Base-by-base conservation (phyloP, 2,888 invertebrate species). In the Plagodis dolabraria region DNA sequence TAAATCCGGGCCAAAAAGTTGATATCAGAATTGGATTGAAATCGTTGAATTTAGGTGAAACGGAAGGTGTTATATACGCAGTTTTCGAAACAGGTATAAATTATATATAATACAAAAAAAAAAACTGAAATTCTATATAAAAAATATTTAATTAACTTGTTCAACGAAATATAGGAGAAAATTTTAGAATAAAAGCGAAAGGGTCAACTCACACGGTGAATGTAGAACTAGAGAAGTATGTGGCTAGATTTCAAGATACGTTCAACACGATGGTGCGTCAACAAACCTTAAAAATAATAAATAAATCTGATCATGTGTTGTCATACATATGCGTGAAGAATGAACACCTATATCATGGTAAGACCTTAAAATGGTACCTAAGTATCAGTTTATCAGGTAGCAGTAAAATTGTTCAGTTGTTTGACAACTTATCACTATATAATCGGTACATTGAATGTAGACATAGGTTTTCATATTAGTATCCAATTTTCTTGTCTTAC, bases 281-380 rank as follows among this genome's bases (percentile, higher is more conserved):
- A 56, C 86, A 89, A 64, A 83, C 80, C 0, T 77, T 95, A 33
- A 92, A 90, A 65, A 85, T 95, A 48, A 77, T 77, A 11, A 95
- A 95, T 72, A 91, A 91, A 62, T 94, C 94, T 10, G 78, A 93
- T 35, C 90, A 93, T 65, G 44, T 87, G 6, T 82, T 94, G 2
- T 88, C 92, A 0, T 95, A 93, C 68, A 86, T 92, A 69, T 95
- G 95, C 90, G 94, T 94, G 89, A 86, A 87, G 63, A 91, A 94
- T 65, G 83, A 89, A 42, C 86, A 77, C 35, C 77, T 89, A 22
- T 84, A 81, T 49, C 79, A 91, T 42, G 92, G 93, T 79, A 71
- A 69, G 63, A 10, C 45, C 11, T 53, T 34, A 51, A 2, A n/a
- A 36, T 36, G 5, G 36, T 44, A 38, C 36, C 0, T 22, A 22